Conservation (phyloP, 1,140 invertebrate species). For the Heliconius nattereri region DNA sequence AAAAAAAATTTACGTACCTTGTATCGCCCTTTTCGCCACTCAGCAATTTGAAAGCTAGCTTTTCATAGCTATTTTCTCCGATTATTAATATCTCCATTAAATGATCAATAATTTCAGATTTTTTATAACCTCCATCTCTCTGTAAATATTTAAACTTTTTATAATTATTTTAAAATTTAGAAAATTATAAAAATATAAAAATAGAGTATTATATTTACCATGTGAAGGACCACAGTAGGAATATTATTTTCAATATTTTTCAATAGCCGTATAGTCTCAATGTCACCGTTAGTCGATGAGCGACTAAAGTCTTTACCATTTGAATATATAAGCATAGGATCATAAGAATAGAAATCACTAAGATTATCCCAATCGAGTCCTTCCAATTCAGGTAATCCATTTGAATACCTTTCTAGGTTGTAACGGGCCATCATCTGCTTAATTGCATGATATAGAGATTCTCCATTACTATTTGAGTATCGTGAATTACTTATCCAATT, state of each 20-base stretch:
- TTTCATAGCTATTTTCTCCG: conserved; percentile 63
- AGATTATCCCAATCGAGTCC: conserved; percentile 58
- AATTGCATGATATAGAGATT: conserved; percentile 60
- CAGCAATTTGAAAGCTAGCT: conserved; percentile 51
- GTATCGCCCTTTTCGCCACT: conserved; percentile 42
- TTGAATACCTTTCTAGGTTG: conserved; percentile 71
- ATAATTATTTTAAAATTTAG: background rate
- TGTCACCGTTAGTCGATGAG: conserved; percentile 39
- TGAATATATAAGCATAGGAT: conserved; percentile 72
- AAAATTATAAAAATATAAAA: conserved; percentile 16
- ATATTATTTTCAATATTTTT: conserved; percentile 68
- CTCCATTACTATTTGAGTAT: conserved; percentile 45
- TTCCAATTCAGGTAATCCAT: conserved; percentile 60
- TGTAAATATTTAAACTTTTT: conserved; percentile 56
- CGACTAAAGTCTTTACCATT: conserved; percentile 64
- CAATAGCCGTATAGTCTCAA: conserved; percentile 51
- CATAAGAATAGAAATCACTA: conserved; percentile 47
- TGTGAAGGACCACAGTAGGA: conserved; percentile 51
- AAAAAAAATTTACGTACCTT: conserved; percentile 42
- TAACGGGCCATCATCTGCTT: conserved; percentile 69
- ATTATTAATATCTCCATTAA: conserved; percentile 67
- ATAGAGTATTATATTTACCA: conserved; percentile 52
- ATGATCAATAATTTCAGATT: conserved; percentile 66
- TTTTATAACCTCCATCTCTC: conserved; percentile 63
- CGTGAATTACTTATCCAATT: conserved; percentile 48